A percentile compares a stretch with the other conserved stretches of the same genome.
Evolutionary conservation across 2,113 vertebrate genomes (phyloP).

Genomic region (Bolborhynchus lineola): DNA sequence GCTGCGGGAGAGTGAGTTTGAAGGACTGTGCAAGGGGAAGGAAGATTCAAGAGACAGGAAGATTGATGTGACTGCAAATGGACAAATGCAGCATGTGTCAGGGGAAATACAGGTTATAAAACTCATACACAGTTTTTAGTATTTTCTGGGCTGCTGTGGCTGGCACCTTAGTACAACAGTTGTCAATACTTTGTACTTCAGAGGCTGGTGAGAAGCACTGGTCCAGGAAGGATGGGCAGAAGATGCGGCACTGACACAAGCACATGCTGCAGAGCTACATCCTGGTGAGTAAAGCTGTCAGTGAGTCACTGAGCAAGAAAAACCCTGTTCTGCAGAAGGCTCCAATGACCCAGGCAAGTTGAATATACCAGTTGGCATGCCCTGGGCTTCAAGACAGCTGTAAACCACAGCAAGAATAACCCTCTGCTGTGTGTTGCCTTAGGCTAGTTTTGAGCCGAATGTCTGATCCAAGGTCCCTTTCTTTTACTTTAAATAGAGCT

Average conservation of each 20-base stretch:
- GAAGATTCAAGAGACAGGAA: not conserved
- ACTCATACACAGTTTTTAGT: fast-evolving
- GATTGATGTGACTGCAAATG: not conserved
- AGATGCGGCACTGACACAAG: not conserved
- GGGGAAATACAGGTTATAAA: not conserved
- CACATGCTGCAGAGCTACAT: not conserved
- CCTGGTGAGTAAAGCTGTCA: not conserved
- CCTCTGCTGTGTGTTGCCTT: not conserved
- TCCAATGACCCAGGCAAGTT: not conserved
- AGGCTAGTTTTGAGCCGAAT: not conserved
- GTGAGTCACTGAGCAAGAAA: fast-evolving
- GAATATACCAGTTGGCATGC: not conserved
- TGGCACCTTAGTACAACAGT: not conserved
- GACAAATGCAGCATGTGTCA: not conserved
- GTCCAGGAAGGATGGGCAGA: not conserved
- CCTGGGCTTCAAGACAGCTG: not conserved
- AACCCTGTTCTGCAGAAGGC: not conserved
- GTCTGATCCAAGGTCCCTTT: not conserved
- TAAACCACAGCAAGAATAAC: not conserved
- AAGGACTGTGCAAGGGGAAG: not conserved
- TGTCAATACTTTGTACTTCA: fast-evolving
- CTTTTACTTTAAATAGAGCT: not conserved
- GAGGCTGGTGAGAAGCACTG: not conserved
- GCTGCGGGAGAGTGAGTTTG: not conserved
- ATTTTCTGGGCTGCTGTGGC: not conserved